phyloP scores from a whole-genome alignment of 2,888 invertebrate genomes.

The Papilio gigon region DNA sequence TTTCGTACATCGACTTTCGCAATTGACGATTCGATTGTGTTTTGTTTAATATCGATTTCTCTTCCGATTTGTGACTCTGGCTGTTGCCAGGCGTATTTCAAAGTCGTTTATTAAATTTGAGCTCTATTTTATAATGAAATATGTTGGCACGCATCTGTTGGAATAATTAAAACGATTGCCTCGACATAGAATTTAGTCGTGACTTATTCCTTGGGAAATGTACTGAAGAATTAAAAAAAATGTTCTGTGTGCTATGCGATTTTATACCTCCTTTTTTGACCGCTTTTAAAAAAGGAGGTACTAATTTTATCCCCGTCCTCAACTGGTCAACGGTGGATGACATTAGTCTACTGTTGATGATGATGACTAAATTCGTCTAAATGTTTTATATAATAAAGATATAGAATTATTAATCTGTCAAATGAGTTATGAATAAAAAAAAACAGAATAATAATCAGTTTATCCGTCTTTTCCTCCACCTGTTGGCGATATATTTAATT shows the following conservation, averaged over 20 bases:
- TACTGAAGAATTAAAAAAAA: too few species aligned
- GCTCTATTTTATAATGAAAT: slow-evolving; percentile 24
- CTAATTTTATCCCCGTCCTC: too few species aligned
- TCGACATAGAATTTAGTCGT: slow-evolving; percentile 12
- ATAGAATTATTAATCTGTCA: too few species aligned
- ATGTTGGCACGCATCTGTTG: slow-evolving; percentile 28
- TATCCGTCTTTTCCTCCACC: neutral
- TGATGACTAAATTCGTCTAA: too few species aligned
- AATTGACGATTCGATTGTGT: neutral
- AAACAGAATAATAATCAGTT: neutral
- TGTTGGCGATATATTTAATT: neutral
- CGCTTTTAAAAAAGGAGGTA: too few species aligned
- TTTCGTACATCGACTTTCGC: too few species aligned
- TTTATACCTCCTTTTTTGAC: too few species aligned
- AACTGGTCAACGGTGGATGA: too few species aligned
- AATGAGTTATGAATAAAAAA: neutral
- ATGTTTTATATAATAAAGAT: too few species aligned
- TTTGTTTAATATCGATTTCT: neutral
- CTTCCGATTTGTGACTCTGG: neutral
- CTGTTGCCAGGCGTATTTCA: slow-evolving; percentile 18
- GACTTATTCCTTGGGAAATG: neutral
- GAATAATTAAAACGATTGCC: slow-evolving; percentile 32
- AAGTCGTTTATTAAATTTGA: slow-evolving; percentile 17
- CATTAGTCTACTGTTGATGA: too few species aligned
- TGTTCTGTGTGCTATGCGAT: too few species aligned